Evolutionary conservation across 2,797 vertebrate species (phyloP).

Genomic region (Cuniculus paca): DNA sequence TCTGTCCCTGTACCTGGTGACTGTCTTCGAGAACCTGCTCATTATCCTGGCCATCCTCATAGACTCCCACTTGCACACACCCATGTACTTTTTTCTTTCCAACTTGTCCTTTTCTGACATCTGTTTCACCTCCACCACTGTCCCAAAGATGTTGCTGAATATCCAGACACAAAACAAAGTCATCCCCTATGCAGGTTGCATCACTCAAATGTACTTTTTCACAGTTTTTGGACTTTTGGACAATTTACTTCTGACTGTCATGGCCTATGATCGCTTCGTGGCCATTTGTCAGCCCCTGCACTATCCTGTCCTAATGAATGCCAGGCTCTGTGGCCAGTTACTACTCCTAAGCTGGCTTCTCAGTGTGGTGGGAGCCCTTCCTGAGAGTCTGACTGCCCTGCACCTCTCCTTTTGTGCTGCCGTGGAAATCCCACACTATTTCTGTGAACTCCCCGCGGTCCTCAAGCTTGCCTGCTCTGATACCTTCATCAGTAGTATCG

Average conservation of each 20-base stretch:
- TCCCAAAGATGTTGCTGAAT: constrained; percentile 53
- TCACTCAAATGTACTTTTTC: constrained; percentile 50
- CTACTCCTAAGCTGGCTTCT: not conserved
- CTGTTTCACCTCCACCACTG: constrained; percentile 49
- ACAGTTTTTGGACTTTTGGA: not conserved
- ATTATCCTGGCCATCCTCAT: constrained; percentile 1
- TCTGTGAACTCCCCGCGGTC: constrained; percentile 34
- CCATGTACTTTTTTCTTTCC: constrained; percentile 55
- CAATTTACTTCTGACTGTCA: constrained; percentile 37
- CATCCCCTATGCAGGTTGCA: not conserved
- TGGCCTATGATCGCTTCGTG: constrained; percentile 49
- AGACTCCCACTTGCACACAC: constrained; percentile 1
- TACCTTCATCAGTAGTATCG: not conserved
- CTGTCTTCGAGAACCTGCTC: not conserved
- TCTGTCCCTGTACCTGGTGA: constrained; percentile 29
- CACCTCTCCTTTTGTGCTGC: not conserved
- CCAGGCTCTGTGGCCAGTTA: not conserved
- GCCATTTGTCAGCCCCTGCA: constrained; percentile 20
- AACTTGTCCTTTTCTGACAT: constrained; percentile 40
- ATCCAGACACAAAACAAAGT: not conserved
- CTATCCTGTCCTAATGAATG: not conserved
- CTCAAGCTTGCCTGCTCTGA: constrained; percentile 36
- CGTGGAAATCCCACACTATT: constrained; percentile 1
- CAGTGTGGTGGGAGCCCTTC: constrained; percentile 19
- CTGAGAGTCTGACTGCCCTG: not conserved